Conservation (phyloP, 2,888 invertebrate species). For the Ypsolopha scabrella region DNA sequence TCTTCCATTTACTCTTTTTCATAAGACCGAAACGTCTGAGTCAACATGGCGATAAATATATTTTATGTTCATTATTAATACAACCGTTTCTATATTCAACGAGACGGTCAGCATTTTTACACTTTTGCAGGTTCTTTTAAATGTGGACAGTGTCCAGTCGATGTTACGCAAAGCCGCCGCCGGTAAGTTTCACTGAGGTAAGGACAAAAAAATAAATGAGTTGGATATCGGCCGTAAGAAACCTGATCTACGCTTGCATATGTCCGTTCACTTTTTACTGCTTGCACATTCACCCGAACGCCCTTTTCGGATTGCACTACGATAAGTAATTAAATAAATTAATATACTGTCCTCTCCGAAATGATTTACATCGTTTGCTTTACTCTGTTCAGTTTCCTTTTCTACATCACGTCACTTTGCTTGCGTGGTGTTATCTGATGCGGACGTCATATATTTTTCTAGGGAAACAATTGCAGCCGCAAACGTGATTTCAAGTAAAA, state of each 20-base stretch:
- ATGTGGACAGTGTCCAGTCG: constrained; percentile 16
- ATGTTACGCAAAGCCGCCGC: constrained; percentile 22
- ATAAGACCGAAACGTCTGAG: too few relatives aligned
- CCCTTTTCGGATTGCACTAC: constrained; percentile 8
- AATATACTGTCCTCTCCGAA: too few relatives aligned
- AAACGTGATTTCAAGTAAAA: constrained; percentile 21
- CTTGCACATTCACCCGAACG: background rate
- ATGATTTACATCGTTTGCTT: too few relatives aligned
- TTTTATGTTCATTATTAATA: background rate
- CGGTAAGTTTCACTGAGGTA: constrained; percentile 13
- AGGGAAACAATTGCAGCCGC: too few relatives aligned
- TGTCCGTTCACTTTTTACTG: constrained; percentile 24
- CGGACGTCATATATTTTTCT: too few relatives aligned
- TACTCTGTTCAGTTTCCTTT: too few relatives aligned
- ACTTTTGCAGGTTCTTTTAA: constrained; percentile 3
- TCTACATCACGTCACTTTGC: too few relatives aligned
- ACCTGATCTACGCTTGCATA: constrained; percentile 18
- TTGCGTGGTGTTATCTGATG: too few relatives aligned
- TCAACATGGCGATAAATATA: background rate
- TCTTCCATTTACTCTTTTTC: too few relatives aligned
- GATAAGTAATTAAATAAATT: background rate
- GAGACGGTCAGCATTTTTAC: background rate
- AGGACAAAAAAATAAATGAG: constrained; percentile 21
- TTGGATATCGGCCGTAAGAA: constrained; percentile 15
- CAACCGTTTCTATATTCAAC: background rate